These are phyloP conservation scores for Rhopalosiphum nymphaeae DNA, from an alignment of 2,888 invertebrate species.

Conservation along the genomic window DNA sequence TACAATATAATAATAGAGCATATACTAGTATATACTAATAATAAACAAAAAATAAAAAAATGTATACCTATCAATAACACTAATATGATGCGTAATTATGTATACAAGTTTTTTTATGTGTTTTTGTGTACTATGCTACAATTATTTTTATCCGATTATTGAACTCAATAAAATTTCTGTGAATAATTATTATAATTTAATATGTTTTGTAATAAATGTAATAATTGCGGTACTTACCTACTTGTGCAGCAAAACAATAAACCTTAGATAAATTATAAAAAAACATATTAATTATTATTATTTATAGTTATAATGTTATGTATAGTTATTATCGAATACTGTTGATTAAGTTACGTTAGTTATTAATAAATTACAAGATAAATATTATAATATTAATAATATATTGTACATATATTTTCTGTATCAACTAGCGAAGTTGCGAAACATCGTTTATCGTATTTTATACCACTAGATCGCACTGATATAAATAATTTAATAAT, in stretches of 20 bases:
- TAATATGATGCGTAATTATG: neutral
- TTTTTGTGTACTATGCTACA: neutral
- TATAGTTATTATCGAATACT: no score
- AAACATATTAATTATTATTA: no score
- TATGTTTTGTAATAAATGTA: no score
- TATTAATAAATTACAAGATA: neutral
- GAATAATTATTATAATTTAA: no score
- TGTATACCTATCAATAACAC: neutral
- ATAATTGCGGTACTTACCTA: no score
- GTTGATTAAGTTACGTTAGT: neutral
- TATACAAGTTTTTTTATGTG: neutral
- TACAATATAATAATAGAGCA: neutral
- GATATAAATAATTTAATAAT: neutral
- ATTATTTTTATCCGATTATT: no score
- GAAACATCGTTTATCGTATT: neutral
- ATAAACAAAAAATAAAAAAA: neutral
- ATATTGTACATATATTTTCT: neutral
- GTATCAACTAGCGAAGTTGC: neutral
- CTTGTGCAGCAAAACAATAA: no score
- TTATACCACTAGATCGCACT: conserved; percentile 12
- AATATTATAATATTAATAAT: neutral
- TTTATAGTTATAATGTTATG: no score
- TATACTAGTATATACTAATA: neutral
- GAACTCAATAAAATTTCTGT: no score
- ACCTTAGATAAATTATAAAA: no score